Percentiles rank a stretch among this genome's conserved stretches.
Conservation (phyloP, 2,888 invertebrate species). For the Athalia cordata region DNA sequence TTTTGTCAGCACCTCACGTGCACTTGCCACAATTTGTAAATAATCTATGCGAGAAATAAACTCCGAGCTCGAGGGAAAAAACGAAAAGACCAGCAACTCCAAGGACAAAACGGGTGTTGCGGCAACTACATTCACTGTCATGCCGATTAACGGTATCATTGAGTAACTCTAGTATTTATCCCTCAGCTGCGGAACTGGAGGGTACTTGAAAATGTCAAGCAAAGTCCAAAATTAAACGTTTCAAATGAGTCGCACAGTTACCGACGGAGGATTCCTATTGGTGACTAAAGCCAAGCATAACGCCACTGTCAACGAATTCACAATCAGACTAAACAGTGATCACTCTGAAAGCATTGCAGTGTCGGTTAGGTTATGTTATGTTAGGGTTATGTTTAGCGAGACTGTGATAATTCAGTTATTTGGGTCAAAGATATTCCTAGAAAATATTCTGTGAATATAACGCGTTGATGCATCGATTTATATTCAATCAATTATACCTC, state of each 20-base stretch:
- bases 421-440: neutral
- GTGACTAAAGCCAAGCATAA: too few species aligned
- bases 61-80: neutral
- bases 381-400: slow-evolving; percentile 1
- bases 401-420: neutral
- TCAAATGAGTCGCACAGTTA: too few species aligned
- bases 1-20: slow-evolving; percentile 54
- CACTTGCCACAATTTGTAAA: slow-evolving; percentile 39
- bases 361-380: slow-evolving; percentile 23
- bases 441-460: neutral
- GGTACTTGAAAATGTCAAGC: too few species aligned
- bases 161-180: too few species aligned
- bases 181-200: too few species aligned
- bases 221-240: too few species aligned
- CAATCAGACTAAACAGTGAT: too few species aligned
- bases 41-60: neutral
- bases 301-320: too few species aligned
- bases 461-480: neutral
- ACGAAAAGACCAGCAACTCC: neutral
- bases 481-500: too few species aligned
- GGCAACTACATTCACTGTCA: neutral
- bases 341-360: neutral
- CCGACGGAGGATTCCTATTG: too few species aligned
- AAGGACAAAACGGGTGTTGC: neutral
- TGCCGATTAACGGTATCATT: too few species aligned